Conservation (phyloP, 2,888 invertebrate species). For the Brachyptera risi region DNA sequence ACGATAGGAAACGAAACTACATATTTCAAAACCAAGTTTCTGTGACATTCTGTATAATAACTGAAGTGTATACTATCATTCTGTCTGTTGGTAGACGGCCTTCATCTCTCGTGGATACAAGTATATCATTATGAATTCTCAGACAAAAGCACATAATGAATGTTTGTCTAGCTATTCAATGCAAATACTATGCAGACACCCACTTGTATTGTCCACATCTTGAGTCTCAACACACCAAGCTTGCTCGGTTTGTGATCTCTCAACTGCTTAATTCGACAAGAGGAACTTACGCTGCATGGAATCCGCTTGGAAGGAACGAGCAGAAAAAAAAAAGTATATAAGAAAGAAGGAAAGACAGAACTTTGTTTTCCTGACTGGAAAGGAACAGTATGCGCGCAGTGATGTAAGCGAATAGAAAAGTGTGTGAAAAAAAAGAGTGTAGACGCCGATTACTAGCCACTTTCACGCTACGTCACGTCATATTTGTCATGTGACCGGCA, state of each 20-base stretch:
- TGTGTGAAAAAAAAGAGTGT: not conserved
- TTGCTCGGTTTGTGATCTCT: not conserved
- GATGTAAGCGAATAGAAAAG: not conserved
- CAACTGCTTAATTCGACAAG: not conserved
- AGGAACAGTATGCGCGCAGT: not conserved
- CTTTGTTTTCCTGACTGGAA: not conserved
- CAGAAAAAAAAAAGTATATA: not conserved
- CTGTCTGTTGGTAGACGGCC: too few species aligned
- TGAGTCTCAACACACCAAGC: too few species aligned
- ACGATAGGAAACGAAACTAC: too few species aligned
- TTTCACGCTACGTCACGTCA: slow-evolving; percentile 24
- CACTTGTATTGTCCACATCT: too few species aligned
- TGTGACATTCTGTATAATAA: too few species aligned
- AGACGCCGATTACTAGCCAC: slow-evolving; percentile 23
- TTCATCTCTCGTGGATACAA: too few species aligned
- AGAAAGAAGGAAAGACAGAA: not conserved
- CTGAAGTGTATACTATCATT: too few species aligned
- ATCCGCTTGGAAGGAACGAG: not conserved
- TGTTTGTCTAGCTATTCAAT: too few species aligned
- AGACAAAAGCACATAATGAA: too few species aligned
- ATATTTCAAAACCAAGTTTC: too few species aligned
- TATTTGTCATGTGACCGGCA: slow-evolving; percentile 25
- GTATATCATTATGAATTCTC: too few species aligned
- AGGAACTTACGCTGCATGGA: not conserved
- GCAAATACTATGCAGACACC: too few species aligned